A percentile compares a stretch with the other conserved stretches of the same genome.
Evolutionary conservation across 2,888 invertebrate species (phyloP).

Genomic region (Drosophila greeni): DNA sequence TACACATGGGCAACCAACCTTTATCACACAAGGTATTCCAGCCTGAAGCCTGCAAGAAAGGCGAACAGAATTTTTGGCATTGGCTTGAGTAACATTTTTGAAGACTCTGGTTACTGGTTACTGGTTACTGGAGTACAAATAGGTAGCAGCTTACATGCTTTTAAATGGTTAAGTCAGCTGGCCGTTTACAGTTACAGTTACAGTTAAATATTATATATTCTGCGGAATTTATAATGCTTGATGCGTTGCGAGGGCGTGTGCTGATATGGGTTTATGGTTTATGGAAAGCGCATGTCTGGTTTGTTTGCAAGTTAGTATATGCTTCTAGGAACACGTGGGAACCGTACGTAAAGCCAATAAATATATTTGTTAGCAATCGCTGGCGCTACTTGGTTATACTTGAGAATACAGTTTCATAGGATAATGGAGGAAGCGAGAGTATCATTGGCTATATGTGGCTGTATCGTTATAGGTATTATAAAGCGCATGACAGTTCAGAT

Average conservation of each 20-base stretch:
- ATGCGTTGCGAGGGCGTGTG: slow-evolving; percentile 12
- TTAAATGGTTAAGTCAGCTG: slow-evolving; percentile 42
- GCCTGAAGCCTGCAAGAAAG: slow-evolving; percentile 77
- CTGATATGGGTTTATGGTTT: slow-evolving; percentile 3
- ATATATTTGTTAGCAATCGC: slow-evolving; percentile 27
- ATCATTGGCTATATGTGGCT: slow-evolving; percentile 26
- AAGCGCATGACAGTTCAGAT: slow-evolving; percentile 10
- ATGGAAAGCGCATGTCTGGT: slow-evolving; percentile 6
- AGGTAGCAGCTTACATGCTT: slow-evolving; percentile 57
- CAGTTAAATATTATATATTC: slow-evolving; percentile 7
- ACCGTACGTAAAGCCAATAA: slow-evolving; percentile 48
- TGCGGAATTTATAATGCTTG: not conserved
- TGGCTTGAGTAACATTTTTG: slow-evolving; percentile 56
- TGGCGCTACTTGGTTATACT: slow-evolving; percentile 30
- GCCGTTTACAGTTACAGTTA: slow-evolving; percentile 30
- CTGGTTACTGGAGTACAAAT: slow-evolving; percentile 47
- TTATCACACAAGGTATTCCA: slow-evolving; percentile 78
- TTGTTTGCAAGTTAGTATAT: slow-evolving; percentile 8
- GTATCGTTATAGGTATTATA: slow-evolving; percentile 1
- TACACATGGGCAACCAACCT: slow-evolving; percentile 71
- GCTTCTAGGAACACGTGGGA: slow-evolving; percentile 34
- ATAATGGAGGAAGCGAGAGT: slow-evolving; percentile 18
- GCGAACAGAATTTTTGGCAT: slow-evolving; percentile 67
- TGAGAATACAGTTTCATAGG: slow-evolving; percentile 15
- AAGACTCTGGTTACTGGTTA: slow-evolving; percentile 8